Conservation (phyloP, 2,888 invertebrate species). For the Athalia cordata region DNA sequence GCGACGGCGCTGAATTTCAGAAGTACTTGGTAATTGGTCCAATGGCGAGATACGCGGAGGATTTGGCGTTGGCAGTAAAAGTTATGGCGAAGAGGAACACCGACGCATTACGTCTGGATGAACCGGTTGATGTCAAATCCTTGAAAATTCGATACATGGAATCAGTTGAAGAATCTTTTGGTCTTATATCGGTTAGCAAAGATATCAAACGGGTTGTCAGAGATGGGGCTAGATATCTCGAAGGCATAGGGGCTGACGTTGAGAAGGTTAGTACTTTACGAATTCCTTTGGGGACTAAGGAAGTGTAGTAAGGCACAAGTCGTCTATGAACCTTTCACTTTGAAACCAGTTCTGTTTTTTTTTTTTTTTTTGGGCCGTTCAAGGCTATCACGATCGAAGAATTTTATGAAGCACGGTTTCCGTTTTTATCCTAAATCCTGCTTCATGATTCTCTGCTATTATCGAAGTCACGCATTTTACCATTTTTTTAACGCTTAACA, state of each 20-base stretch:
- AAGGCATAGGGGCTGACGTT: conserved; percentile 72
- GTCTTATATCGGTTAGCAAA: conserved; percentile 75
- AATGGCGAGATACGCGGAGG: conserved; percentile 85
- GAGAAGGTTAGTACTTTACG: conserved; percentile 62
- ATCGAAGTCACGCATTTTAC: not conserved
- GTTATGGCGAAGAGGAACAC: conserved; percentile 77
- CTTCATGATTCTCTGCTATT: too few relatives aligned
- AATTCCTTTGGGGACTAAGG: not conserved
- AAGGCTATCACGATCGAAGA: too few relatives aligned
- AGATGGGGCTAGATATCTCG: conserved; percentile 75
- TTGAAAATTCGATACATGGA: conserved; percentile 80
- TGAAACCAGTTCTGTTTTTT: too few relatives aligned
- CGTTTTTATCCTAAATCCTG: too few relatives aligned
- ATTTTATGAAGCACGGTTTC: too few relatives aligned
- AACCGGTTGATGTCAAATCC: conserved; percentile 74
- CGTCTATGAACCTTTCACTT: too few relatives aligned
- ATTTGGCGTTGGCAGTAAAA: conserved; percentile 81
- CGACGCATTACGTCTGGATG: conserved; percentile 73
- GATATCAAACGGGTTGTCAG: conserved; percentile 76
- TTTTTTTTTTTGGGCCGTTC: too few relatives aligned
- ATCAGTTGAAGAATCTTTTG: conserved; percentile 76
- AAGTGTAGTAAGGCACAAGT: too few relatives aligned
- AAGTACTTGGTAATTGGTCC: conserved; percentile 81
- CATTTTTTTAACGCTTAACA: not conserved
- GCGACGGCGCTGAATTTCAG: conserved; percentile 74